phyloP scores from a whole-genome alignment of 2,797 vertebrate genomes.

The Allobates femoralis region DNA sequence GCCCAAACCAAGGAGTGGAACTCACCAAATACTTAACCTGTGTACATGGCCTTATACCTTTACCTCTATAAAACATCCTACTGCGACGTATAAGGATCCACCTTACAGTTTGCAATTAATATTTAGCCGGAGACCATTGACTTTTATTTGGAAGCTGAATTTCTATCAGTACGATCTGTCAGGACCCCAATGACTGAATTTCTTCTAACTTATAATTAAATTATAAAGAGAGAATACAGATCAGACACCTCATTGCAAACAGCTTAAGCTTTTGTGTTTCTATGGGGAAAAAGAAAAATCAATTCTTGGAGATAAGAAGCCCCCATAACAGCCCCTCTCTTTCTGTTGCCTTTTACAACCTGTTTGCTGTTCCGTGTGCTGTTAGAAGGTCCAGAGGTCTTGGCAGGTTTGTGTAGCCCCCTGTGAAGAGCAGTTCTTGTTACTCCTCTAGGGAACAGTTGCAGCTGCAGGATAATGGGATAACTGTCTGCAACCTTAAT shows the following conservation, averaged over 20 bases:
- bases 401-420: constrained; percentile 56
- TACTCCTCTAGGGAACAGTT: constrained; percentile 48
- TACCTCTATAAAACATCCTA: neutral
- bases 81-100: neutral
- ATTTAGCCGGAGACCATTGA: neutral
- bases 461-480: constrained; percentile 50
- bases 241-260: neutral
- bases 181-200: neutral
- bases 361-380: constrained; percentile 32
- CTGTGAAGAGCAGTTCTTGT: constrained; percentile 54
- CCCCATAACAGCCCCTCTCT: constrained; percentile 6
- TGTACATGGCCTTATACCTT: too few species aligned
- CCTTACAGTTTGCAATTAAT: neutral
- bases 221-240: neutral
- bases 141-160: neutral
- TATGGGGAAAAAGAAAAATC: neutral
- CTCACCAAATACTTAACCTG: too few species aligned
- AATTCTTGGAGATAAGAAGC: constrained; percentile 1
- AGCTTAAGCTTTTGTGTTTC: constrained; percentile 6
- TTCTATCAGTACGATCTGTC: neutral
- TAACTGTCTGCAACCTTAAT: constrained; percentile 59
- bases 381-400: constrained; percentile 54
- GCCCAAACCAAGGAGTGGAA: too few species aligned
- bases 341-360: constrained; percentile 14
- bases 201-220: neutral